Evolutionary conservation across 2,113 vertebrate species (phyloP).

Genomic region (Nesospiza acunhae): DNA sequence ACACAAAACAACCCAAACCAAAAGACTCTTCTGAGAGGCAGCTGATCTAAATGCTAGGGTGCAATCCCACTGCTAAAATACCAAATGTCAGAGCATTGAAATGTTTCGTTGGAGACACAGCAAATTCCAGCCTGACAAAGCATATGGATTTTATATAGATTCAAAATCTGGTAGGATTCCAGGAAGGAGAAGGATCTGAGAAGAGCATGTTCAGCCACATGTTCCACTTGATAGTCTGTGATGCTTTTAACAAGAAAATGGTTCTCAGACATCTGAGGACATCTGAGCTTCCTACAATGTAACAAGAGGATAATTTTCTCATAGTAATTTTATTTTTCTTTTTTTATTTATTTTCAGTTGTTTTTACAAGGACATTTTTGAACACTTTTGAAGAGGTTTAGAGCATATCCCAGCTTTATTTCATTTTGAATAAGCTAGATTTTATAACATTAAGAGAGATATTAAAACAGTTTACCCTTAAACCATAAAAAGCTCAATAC

Average conservation of each 20-base stretch:
- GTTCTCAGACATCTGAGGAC: rapidly evolving
- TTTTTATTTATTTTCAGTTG: neutral
- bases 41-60: neutral
- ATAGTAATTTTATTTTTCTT: neutral
- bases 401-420: neutral
- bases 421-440: neutral
- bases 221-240: neutral
- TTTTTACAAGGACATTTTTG: neutral
- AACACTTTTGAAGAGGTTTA: neutral
- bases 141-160: neutral
- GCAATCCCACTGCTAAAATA: neutral
- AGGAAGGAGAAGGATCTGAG: neutral
- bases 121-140: neutral
- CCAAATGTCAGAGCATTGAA: neutral
- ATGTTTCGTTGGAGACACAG: neutral
- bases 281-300: neutral
- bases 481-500: neutral
- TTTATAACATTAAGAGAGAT: neutral
- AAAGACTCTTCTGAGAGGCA: neutral
- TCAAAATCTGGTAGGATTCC: neutral
- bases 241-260: neutral
- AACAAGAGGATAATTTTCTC: neutral
- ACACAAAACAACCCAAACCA: neutral
- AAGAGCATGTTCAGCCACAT: neutral
- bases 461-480: neutral